Conservation (phyloP, 2,797 vertebrate genomes). For the Protonibea diacanthus region DNA sequence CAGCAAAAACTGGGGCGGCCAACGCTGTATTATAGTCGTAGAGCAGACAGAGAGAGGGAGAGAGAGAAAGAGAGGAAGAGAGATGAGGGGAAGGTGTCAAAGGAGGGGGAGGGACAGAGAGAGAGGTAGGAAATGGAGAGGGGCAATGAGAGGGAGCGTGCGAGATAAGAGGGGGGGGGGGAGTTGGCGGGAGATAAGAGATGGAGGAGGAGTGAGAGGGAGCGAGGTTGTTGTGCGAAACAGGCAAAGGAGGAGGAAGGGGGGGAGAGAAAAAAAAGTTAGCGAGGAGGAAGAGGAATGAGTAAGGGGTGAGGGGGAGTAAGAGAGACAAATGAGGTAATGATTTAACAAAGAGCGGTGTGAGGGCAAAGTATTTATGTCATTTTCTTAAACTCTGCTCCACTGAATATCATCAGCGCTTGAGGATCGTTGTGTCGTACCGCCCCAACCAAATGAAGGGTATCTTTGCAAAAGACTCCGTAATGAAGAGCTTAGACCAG, state of each 20-base stretch:
- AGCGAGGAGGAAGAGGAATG: constrained; percentile 37
- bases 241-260: constrained; percentile 32
- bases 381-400: constrained; percentile 23
- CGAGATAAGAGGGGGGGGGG: constrained; percentile 47
- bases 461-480: constrained; percentile 49
- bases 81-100: constrained; percentile 19
- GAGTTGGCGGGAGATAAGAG: constrained; percentile 40
- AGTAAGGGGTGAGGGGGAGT: constrained; percentile 24
- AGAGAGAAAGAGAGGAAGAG: neutral
- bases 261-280: constrained; percentile 35
- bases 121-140: constrained; percentile 44
- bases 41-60: constrained; percentile 30
- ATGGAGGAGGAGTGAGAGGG: constrained; percentile 36
- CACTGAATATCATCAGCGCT: constrained; percentile 22
- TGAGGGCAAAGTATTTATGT: constrained; percentile 28
- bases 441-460: constrained; percentile 30
- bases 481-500: constrained; percentile 68
- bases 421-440: constrained; percentile 15
- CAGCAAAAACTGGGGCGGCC: constrained; percentile 66
- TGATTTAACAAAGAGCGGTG: constrained; percentile 58
- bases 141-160: constrained; percentile 42
- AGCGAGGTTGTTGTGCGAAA: constrained; percentile 37
- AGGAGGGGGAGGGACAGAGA: constrained; percentile 36
- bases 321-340: constrained; percentile 57
- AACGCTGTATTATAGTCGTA: constrained; percentile 57